Conservation (phyloP, 2,888 invertebrate genomes). For the Branchipolynoe longqiensis region DNA sequence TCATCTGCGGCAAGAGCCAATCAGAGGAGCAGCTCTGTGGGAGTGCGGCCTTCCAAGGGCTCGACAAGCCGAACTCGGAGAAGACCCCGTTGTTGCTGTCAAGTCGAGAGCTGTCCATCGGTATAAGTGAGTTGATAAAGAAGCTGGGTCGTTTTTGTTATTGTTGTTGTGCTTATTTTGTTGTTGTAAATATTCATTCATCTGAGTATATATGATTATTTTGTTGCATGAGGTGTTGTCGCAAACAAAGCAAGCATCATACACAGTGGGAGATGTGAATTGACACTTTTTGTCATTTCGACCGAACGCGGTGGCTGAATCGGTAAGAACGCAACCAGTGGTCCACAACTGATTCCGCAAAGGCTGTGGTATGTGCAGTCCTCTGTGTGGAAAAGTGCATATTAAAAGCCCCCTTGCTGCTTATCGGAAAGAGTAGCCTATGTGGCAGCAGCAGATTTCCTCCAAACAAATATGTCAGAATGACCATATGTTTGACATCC, state of each 20-base stretch:
- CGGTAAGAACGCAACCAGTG: not conserved
- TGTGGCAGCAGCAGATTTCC: too few relatives aligned
- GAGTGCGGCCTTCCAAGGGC: not conserved
- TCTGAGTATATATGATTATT: not conserved
- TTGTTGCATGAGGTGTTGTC: not conserved
- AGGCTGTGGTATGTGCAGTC: too few relatives aligned
- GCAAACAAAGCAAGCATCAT: not conserved
- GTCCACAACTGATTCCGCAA: too few relatives aligned
- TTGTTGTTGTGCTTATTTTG: not conserved
- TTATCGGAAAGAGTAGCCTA: too few relatives aligned
- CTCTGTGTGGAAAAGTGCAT: too few relatives aligned
- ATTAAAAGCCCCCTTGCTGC: too few relatives aligned
- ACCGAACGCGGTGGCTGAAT: too few relatives aligned
- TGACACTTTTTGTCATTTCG: not conserved
- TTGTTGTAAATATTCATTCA: not conserved
- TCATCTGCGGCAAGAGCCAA: not conserved
- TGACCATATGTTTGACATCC: too few relatives aligned
- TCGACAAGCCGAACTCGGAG: not conserved
- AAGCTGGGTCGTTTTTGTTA: not conserved
- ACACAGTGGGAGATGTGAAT: too few relatives aligned
- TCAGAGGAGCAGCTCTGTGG: not conserved
- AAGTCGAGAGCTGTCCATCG: conserved; percentile 30
- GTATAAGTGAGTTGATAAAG: conserved; percentile 22
- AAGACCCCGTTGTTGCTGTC: conserved; percentile 16
- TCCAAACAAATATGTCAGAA: too few relatives aligned